These are phyloP conservation scores for Bombyx huttoni DNA, from an alignment of 2,888 invertebrate species.

Conservation along the genomic window DNA sequence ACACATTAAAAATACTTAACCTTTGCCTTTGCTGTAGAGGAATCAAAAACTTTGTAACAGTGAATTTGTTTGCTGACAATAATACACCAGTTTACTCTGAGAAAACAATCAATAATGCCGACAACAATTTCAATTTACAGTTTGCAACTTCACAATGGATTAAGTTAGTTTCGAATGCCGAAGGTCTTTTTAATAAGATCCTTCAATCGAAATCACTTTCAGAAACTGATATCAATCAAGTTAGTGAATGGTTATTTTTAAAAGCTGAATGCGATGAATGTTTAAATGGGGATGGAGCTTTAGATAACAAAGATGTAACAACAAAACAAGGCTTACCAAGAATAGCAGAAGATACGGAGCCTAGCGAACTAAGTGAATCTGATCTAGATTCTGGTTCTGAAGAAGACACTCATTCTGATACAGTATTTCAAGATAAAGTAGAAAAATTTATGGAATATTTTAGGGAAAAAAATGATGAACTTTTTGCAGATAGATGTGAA, in stretches of 20 bases:
- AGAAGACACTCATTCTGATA: conserved; percentile 71
- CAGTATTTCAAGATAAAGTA: conserved; percentile 79
- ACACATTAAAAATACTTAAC: conserved; percentile 79
- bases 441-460: conserved; percentile 81
- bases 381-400: conserved; percentile 75
- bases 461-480: conserved; percentile 77
- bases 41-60: conserved; percentile 79
- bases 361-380: conserved; percentile 74
- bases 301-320: conserved; percentile 51
- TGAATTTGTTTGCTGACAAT: conserved; percentile 79
- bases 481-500: conserved; percentile 74
- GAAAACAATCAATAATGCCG: conserved; percentile 34
- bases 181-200: conserved; percentile 84
- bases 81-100: conserved; percentile 69
- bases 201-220: conserved; percentile 79
- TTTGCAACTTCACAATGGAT: conserved; percentile 88
- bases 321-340: conserved; percentile 60
- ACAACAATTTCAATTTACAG: conserved; percentile 78
- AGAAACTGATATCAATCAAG: conserved; percentile 80
- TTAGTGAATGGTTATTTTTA: conserved; percentile 84
- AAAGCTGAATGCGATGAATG: conserved; percentile 92
- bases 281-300: conserved; percentile 70
- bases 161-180: conserved; percentile 87
- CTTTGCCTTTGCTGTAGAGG: conserved; percentile 77
- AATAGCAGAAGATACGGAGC: conserved; percentile 69